A percentile compares a stretch with the other conserved stretches of the same genome.
Evolutionary conservation across 2,888 invertebrate species (phyloP).

Genomic region (Argynnis bischoffii): DNA sequence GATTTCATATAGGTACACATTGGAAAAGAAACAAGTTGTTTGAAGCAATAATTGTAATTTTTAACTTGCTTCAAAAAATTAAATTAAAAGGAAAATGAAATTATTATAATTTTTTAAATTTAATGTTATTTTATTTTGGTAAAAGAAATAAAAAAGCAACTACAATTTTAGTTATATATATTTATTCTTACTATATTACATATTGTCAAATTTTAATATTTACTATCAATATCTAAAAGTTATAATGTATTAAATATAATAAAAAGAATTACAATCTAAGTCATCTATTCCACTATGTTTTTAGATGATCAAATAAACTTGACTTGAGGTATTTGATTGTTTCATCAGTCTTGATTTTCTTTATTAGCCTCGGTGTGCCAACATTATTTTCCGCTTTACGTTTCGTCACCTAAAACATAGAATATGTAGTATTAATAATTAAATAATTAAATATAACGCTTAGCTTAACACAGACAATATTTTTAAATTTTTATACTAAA

Average conservation of each 20-base stretch:
- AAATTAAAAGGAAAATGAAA: too few relatives aligned
- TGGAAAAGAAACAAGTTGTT: too few relatives aligned
- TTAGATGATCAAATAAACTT: slow-evolving; percentile 63
- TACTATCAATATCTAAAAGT: background rate
- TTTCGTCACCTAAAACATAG: slow-evolving; percentile 69
- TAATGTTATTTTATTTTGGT: too few relatives aligned
- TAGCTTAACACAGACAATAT: too few relatives aligned
- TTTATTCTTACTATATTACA: too few relatives aligned
- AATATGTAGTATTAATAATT: slow-evolving; percentile 9
- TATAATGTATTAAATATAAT: slow-evolving; percentile 2
- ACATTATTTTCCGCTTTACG: slow-evolving; percentile 69
- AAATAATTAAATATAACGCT: background rate
- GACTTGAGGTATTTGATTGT: slow-evolving; percentile 52
- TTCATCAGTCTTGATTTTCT: slow-evolving; percentile 73
- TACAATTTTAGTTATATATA: too few relatives aligned
- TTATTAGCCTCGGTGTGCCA: slow-evolving; percentile 73
- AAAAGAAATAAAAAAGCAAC: too few relatives aligned
- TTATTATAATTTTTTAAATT: too few relatives aligned
- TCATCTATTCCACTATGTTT: slow-evolving; percentile 21
- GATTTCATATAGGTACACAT: too few relatives aligned
- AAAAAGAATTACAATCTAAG: background rate
- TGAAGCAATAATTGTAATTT: too few relatives aligned
- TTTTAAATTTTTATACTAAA: too few relatives aligned
- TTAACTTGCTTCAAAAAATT: too few relatives aligned
- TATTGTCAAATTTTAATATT: background rate